Evolutionary conservation across 2,797 vertebrate species (phyloP), one percentile per base, ranked within the genome.

Genomic region (Borostomias antarcticus): DNA sequence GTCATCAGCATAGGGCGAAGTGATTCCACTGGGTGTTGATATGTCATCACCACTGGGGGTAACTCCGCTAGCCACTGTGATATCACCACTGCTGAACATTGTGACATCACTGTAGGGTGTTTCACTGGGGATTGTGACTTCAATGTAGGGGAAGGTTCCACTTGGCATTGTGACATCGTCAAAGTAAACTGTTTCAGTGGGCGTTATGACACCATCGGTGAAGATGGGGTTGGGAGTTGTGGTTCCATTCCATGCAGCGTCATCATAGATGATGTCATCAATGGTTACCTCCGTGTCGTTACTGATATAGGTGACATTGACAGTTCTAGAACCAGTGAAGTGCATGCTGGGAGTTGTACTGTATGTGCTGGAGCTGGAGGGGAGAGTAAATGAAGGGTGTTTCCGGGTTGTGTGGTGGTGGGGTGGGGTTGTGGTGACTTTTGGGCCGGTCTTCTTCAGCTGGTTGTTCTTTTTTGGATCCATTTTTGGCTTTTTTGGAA

Each of bases 31-130:
- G 35, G 32, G 11, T 8, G 43, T 32, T n/a, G 80, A 77, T 52
- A 77, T 69, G 67, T 78, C 78, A 74, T 87, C 76, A 0, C 72
- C 75, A 45, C 75, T 83, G 35, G 80, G 54, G 40, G 85, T 64
- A 19, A 70, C 66, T 58, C 76, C 78, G 0, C 78, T 79, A 28
- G 62, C 75, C 9, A 77, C 65, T 26, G 74, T 63, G 26, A 73
- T 32, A 51, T 87, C 84, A 0, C 74, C 67, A 0, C 50, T 26
- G 21, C 50, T 13, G 9, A 21, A 52, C 10, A 1, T 21, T 25
- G 50, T 75, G 3, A 28, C 47, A 48, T 87, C 84, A 0, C 71
- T 65, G 0, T 37, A 25, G 11, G 56, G 32, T 1, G 29, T 57
- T 21, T 80, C 82, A 73, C 65, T 82, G n/a, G 51, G 68, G 54